Percentiles rank a stretch among this genome's conserved stretches.
These are phyloP conservation scores for Taurulus bubalis DNA, from an alignment of 2,113 vertebrate genomes.

Conservation along the genomic window DNA sequence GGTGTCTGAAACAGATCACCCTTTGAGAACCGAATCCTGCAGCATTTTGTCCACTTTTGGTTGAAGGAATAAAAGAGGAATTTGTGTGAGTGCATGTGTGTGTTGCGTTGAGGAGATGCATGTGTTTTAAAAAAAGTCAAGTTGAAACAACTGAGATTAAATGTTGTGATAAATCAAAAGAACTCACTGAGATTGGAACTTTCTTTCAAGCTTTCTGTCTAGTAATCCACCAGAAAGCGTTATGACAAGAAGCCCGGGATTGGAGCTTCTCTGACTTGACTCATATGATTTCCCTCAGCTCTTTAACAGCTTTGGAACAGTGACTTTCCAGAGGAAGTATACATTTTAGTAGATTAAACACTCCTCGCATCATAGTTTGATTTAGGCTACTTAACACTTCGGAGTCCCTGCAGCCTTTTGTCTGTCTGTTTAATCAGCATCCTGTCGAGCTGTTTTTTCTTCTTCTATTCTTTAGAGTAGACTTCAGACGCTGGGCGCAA, in stretches of 20 bases:
- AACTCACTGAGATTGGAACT: neutral
- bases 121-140: too few species aligned
- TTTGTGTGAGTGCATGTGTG: neutral
- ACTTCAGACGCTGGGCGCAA: neutral
- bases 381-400: too few species aligned
- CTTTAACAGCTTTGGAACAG: constrained; percentile 2
- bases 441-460: neutral
- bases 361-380: too few species aligned
- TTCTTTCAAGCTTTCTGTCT: neutral
- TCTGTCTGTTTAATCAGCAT: neutral
- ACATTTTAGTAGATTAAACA: neutral
- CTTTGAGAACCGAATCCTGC: constrained; percentile 34
- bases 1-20: constrained; percentile 28
- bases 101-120: neutral
- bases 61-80: constrained; percentile 14
- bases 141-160: neutral
- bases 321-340: constrained; percentile 4
- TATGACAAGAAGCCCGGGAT: constrained; percentile 1
- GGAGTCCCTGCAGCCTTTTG: neutral
- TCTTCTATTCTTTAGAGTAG: neutral
- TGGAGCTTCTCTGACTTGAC: neutral
- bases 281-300: constrained; percentile 26
- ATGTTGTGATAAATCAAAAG: neutral
- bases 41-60: constrained; percentile 33
- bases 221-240: neutral